Base-by-base conservation (phyloP, 2,113 vertebrate species). In the Lota lota region DNA sequence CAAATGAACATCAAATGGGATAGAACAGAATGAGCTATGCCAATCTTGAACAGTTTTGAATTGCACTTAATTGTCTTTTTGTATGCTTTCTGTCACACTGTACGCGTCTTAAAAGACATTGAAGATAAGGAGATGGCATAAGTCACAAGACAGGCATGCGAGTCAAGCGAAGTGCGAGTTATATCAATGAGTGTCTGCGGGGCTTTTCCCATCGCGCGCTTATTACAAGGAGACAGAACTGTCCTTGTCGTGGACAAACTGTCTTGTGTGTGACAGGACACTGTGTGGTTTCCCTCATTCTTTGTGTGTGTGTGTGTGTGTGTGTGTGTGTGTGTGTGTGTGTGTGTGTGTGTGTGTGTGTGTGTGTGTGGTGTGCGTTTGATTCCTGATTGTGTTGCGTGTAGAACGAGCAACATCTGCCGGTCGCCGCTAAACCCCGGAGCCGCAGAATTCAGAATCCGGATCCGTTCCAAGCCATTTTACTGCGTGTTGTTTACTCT, bases 391-490 rank as follows among this genome's bases (percentile, higher is more conserved):
- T 71, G 79, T 67, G 61, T 79, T 80, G 66, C 7, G 69, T 70
- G 78, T 77, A 88, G 77, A 85, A 74, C 63, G 72, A 82, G 76
- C 76, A 87, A 86, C 88, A 88, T 90, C 87, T 90, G 86, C 81
- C 81, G 66, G 61, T 53, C 60, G 51, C 36, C 67, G 15, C 16
- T 36, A 3, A 36, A 3, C 22, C 61, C 4, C 53, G 12, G 19
- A 72, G 57, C 58, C 2, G 83, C 71, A 8, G 21, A 58, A 0
- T 0, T 1, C 11, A 87, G 86, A 78, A 17, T 22, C 66, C 11
- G 82, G 80, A 81, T 10, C 12, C 0, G 78, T 6, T 33, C 28
- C 28, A 6, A 33, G 28, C 28, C 28, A 6, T 6, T 33, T 33
- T 33, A 33, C 28, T 33, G 28, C 28, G 28, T 4, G 28, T 33